Evolutionary conservation across 92 coral and sea anemone genomes (phyloP), one percentile per base, ranked within the genome.

Genomic region (Phymanthus crucifer): DNA sequence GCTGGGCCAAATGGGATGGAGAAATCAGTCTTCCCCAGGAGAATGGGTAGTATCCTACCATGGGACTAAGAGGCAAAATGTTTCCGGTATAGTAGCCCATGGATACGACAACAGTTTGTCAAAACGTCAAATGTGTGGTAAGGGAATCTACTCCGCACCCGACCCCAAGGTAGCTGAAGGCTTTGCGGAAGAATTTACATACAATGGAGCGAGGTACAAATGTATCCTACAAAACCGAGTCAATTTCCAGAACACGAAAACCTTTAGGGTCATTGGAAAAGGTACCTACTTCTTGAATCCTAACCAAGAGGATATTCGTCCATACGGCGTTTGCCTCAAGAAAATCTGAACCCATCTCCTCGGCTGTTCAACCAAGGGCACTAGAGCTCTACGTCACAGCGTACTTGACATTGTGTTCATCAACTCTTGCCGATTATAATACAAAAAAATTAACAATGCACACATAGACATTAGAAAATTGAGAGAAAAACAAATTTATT

Each of bases 11-110:
- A 50, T 69, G 47, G 90, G 90, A 31, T 66, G 66, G 71, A 72
- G 90, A 35, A 29, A 38, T 18, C 16, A 40, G 9, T 61, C 71
- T 47, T 78, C 90, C 0, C 77, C 79, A 17, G 79, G 83, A 7
- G 86, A 86, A 70, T 86, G 90, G 90, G 66, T 79, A 3, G 90
- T 86, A 21, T 86, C 90, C 21, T 80, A 76, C 6, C 90, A 86
- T 31, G 90, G 86, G 0, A 81, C 83, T n/a, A 31, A 32, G 32
- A 86, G 54, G 69, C 2, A 29, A 1, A 76, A 50, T 24, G 67
- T 83, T 64, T 9, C 74, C 52, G 54, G 45, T 75, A 86, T 76
- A 32, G 33, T 61, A 18, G 73, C 33, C 3, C 64, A 33, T 13
- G 90, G 86, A 27, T 50, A 50, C 57, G 57, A 50, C 57, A 50